Base-by-base conservation (phyloP, 2,113 vertebrate species). In the Tyto alba region DNA sequence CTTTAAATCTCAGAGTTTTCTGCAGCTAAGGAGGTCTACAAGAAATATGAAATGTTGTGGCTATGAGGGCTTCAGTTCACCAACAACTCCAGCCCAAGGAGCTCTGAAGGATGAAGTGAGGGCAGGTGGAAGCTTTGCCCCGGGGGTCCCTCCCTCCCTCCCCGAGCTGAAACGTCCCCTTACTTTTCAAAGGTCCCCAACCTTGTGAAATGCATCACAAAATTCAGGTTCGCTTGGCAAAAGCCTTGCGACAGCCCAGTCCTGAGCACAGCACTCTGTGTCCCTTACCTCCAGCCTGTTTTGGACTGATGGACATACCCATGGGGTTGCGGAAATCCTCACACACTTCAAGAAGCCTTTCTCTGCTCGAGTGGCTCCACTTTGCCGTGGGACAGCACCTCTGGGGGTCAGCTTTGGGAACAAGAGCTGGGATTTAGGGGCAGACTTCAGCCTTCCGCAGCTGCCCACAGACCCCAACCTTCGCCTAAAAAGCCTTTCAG, bases 291-390 rank as follows among this genome's bases (percentile, higher is more conserved):
- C n/a, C 14, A 9, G 75, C 23, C 62, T 5, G 8, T 3, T 29
- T n/a, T 23, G 48, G 38, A 2, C 23, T 14, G 48, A 22, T 2
- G 9, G 60, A 17, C 8, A 0, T 4, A 45, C 15, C 43, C 3
- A 38, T 6, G 5, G 1, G 1, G 14, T 13, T 4, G 14, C 62
- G 23, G 60, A 6, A 43, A 32, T 18, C 50, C 62, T 66, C 5
- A 2, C 12, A 2, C 6, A 3, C 38, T 17, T 55, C 59, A 9
- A 3, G 16, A 43, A 43, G 32, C 32, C 40, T 3, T n/a, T 16
- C 77, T 11, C 25, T 8, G 23, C 25, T 22, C 14, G 3, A 41
- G 38, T 2, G 48, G 38, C 29, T 40, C 45, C 3, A 10, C 43
- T 45, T 45, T 45, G 43, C 43, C 43, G 17, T 45, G 43, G 43